Evolutionary conservation across 2,113 vertebrate species (phyloP).

Genomic region (Prionailurus bengalensis): DNA sequence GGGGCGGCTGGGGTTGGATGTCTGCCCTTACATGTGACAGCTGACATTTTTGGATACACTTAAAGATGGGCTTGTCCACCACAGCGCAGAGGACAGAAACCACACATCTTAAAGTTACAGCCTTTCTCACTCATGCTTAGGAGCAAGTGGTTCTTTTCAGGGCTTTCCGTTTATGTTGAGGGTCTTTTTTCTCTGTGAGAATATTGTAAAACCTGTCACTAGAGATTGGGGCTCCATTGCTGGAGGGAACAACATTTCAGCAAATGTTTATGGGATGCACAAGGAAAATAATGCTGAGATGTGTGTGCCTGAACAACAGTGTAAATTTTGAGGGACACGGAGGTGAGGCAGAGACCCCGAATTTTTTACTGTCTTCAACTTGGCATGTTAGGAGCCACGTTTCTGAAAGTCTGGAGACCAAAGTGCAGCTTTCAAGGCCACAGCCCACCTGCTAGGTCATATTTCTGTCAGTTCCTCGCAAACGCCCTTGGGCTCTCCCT

Average conservation of each 20-base stretch:
- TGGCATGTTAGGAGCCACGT: neutral
- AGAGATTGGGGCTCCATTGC: neutral
- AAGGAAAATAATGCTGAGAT: neutral
- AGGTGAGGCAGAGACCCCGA: neutral
- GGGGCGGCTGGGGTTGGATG: constrained; percentile 46
- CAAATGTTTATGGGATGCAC: neutral
- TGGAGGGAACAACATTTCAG: neutral
- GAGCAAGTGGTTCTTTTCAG: constrained; percentile 18
- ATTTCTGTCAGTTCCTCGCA: neutral
- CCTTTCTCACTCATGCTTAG: neutral
- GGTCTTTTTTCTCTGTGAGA: neutral
- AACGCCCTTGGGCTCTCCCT: neutral
- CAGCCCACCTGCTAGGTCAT: accelerated
- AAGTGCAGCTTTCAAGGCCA: neutral
- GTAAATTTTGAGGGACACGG: neutral
- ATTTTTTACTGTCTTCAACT: neutral
- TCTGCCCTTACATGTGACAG: constrained; percentile 75
- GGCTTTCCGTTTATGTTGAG: neutral
- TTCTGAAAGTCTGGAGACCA: neutral
- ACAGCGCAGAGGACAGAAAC: constrained; percentile 54
- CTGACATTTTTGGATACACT: constrained; percentile 76
- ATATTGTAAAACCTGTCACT: neutral
- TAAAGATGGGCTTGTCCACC: constrained; percentile 61
- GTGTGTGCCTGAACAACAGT: neutral
- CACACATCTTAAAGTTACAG: constrained; percentile 54